phyloP scores from a whole-genome alignment of 2,888 invertebrate genomes.

The Ectobius pallidus region DNA sequence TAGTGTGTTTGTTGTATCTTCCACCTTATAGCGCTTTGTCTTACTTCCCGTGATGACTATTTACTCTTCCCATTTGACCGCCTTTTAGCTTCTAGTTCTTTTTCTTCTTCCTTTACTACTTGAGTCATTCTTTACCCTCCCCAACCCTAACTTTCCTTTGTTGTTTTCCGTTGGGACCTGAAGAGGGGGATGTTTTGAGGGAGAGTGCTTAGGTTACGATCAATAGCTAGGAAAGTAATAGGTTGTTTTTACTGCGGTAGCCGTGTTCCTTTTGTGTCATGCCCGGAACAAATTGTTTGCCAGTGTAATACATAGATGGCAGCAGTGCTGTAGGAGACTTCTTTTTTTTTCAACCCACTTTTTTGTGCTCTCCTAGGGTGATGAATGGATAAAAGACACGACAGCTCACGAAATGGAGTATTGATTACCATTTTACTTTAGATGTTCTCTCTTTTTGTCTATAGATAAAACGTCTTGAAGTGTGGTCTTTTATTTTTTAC shows the following conservation, averaged over 20 bases:
- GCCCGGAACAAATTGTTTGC: conserved; percentile 36
- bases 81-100: conserved; percentile 1
- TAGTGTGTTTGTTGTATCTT: background rate
- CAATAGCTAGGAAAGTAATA: conserved; percentile 34
- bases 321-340: conserved; percentile 19
- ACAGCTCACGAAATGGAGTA: conserved; percentile 27
- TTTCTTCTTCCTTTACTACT: conserved; percentile 17
- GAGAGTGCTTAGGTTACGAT: conserved; percentile 17
- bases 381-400: conserved; percentile 32
- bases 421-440: conserved; percentile 34
- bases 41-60: conserved; percentile 16
- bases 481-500: conserved; percentile 25
- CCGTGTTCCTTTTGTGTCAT: conserved; percentile 31
- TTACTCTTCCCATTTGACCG: conserved; percentile 22
- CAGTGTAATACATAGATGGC: conserved; percentile 32
- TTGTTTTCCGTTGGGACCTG: conserved; percentile 12
- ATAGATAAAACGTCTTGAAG: conserved; percentile 25
- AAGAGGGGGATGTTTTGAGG: background rate
- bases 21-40: background rate
- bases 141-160: background rate
- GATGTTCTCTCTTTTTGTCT: conserved; percentile 22
- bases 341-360: background rate
- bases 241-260: conserved; percentile 31
- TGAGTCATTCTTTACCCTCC: conserved; percentile 3
- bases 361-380: conserved; percentile 13